Evolutionary conservation across 2,797 vertebrate species (phyloP), one percentile per base, ranked within the genome.

Genomic region (Loriculus beryllinus): DNA sequence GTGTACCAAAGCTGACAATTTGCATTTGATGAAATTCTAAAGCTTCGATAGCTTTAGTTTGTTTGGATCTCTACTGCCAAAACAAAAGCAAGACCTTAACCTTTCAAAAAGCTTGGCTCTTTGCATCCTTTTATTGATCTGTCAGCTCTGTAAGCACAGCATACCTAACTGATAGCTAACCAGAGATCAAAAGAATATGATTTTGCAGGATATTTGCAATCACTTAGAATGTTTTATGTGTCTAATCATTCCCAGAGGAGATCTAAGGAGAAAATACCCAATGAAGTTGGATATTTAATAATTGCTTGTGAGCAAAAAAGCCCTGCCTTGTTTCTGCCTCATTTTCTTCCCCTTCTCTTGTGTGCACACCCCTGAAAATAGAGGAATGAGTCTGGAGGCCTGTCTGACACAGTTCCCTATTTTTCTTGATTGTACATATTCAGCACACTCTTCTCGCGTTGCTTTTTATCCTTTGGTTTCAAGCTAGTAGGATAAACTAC

Each of bases 21-120:
- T 87, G 39, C 69, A 86, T 94, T 77, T 86, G 40, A 77, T 95
- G 60, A 70, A 86, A 82, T 80, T 79, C 52, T 70, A 35, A 89
- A 90, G n/a, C 64, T 60, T 64, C 29, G 52, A 12, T 62, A 48
- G 37, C 57, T 95, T 91, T 78, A 87, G 48, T 47, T 87, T 8
- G 15, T 91, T 88, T 71, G 45, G 49, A 83, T 86, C 29, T 39
- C 2, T 22, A 67, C 37, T 91, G 28, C 45, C 45, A 87, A 89
- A 91, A 37, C 57, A 78, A 56, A 76, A 91, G 7, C 35, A 78
- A 68, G 89, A 60, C 13, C 13, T 76, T n/a, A 35, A 63, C 28
- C n/a, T 80, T 81, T 90, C 19, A 37, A 37, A 88, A 80, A 65
- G 6, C 23, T 70, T 82, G 31, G 20, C 25, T 83, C 9, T 94